Evolutionary conservation across 2,888 invertebrate genomes (phyloP).

Genomic region (Ptilodon capucinus): DNA sequence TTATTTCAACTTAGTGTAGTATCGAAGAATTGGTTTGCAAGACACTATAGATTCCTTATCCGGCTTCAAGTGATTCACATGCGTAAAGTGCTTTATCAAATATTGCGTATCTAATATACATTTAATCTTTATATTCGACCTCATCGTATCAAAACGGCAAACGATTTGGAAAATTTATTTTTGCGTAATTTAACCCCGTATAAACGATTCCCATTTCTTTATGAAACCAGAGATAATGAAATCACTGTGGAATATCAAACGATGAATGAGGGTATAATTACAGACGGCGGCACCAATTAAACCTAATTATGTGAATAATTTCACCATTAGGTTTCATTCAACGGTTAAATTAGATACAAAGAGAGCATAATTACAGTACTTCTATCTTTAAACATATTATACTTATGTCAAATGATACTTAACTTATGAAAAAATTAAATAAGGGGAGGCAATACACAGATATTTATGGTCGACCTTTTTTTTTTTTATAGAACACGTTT

Average conservation of each 20-base stretch:
- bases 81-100: neutral
- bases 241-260: neutral
- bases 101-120: neutral
- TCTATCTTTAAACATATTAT: no score
- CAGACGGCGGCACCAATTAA: neutral
- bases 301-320: neutral
- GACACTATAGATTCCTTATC: neutral
- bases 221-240: neutral
- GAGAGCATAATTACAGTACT: neutral
- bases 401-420: no score
- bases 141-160: neutral
- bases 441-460: no score
- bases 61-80: neutral
- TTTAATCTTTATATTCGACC: neutral
- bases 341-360: neutral
- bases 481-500: no score
- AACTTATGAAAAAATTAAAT: no score
- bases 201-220: neutral
- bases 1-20: neutral
- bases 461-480: no score
- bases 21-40: neutral
- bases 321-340: neutral
- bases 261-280: neutral
- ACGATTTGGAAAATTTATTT: neutral
- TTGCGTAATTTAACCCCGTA: neutral